phyloP scores from a whole-genome alignment of 1,140 invertebrate genomes.

The Pseudomyrmex pallidus region DNA sequence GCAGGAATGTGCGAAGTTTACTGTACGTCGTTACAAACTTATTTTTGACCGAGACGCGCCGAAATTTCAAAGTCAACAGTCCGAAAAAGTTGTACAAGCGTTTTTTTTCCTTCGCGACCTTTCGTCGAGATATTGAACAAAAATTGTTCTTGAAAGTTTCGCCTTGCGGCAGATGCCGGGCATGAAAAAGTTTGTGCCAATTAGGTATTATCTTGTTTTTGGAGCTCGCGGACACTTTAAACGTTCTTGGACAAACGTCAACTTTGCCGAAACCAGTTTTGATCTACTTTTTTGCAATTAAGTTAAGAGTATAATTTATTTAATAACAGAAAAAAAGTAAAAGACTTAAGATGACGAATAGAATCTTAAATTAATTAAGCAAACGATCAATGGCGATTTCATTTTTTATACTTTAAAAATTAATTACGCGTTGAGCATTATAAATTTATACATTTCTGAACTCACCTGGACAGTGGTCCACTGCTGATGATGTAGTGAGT shows the following conservation, averaged over 20 bases:
- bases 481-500: constrained; percentile 90
- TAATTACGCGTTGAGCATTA: not conserved
- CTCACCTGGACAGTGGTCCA: constrained; percentile 89
- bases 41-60: not conserved
- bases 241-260: not conserved
- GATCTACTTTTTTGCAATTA: too few relatives aligned
- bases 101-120: not conserved
- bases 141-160: constrained; percentile 21
- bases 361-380: not conserved
- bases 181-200: constrained; percentile 7
- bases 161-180: not conserved
- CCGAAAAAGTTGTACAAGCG: constrained; percentile 13
- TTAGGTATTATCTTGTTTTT: constrained; percentile 19
- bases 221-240: not conserved
- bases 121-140: not conserved
- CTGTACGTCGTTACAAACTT: not conserved
- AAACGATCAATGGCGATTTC: not conserved
- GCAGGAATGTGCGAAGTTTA: not conserved
- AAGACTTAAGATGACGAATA: too few relatives aligned
- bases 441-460: not conserved
- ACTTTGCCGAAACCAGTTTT: not conserved
- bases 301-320: too few relatives aligned
- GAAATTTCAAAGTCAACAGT: constrained; percentile 18
- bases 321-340: not conserved
- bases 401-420: too few relatives aligned